Evolutionary conservation across 1,140 invertebrate species (phyloP).

Genomic region (Nylanderia fulva): DNA sequence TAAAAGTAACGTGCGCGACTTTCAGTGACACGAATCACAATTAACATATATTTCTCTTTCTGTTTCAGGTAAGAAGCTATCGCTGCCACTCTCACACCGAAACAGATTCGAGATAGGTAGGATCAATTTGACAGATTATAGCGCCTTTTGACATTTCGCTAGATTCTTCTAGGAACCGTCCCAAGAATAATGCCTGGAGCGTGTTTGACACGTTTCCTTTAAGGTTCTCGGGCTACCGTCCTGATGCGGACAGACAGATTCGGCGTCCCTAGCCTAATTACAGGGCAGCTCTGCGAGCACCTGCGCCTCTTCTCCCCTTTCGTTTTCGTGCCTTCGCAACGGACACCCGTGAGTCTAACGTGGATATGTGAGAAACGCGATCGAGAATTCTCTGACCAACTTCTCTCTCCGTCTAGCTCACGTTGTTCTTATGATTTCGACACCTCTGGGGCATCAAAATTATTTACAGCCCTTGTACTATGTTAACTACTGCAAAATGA

Average conservation of each 20-base stretch:
- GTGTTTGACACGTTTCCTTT: slow-evolving; percentile 70
- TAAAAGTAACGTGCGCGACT: not conserved
- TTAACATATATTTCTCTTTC: slow-evolving; percentile 16
- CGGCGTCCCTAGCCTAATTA: slow-evolving; percentile 78
- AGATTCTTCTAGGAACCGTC: slow-evolving; percentile 50
- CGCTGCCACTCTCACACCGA: slow-evolving; percentile 7
- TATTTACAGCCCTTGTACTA: slow-evolving; percentile 33
- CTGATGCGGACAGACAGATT: slow-evolving; percentile 67
- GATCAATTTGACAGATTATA: slow-evolving; percentile 51
- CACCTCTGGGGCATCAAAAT: slow-evolving; percentile 29
- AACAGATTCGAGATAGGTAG: slow-evolving; percentile 21
- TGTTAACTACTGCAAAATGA: slow-evolving; percentile 49
- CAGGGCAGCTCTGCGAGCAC: slow-evolving; percentile 71
- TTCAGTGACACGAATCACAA: not conserved
- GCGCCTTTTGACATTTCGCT: not conserved
- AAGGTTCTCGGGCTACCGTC: slow-evolving; percentile 72
- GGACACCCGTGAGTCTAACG: slow-evolving; percentile 58
- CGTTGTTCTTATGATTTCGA: slow-evolving; percentile 22
- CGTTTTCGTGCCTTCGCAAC: slow-evolving; percentile 72
- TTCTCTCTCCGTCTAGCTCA: not conserved
- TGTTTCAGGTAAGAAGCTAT: slow-evolving; percentile 51
- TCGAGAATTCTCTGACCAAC: slow-evolving; percentile 17
- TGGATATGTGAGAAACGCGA: slow-evolving; percentile 55
- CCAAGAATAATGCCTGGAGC: slow-evolving; percentile 36
- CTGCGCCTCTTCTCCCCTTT: slow-evolving; percentile 70